Base-by-base conservation (phyloP, 2,113 vertebrate species). In the Ancistrus triradiatus region DNA sequence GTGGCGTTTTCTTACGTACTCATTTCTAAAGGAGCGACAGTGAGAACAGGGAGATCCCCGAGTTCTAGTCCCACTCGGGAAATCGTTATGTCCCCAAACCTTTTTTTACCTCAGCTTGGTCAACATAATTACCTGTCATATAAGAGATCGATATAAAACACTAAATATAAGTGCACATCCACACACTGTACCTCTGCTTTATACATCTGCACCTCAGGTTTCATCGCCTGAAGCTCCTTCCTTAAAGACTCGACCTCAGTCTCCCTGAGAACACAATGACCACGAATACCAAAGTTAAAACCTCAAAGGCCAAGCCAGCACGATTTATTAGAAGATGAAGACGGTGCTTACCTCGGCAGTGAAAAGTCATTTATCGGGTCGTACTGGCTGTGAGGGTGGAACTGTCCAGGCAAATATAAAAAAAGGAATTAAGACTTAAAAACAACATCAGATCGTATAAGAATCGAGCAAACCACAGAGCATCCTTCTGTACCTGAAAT, bases 171-270 rank as follows among this genome's bases (percentile, higher is more conserved):
- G n/a, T 3, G 2, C 8, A 35, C 13, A 68, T 19, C 35, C 11
- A 40, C 57, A 69, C 10, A 24, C 49, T 31, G 63, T 1, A 86
- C 87, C 85, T 88, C 85, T 0, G 63, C 73, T 74, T 84, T 88
- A 18, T 87, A 75, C 48, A 84, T 75, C 48, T 85, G 71, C 1
- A 88, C 56, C 82, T 98, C 95, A 0, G 88, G 84, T 78, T 90
- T 94, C 50, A 91, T 59, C 17, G 67, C 90, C 25, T 91, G 87
- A 15, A 95, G 81, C 74, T 95, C 92, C 27, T 82, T 89, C 59
- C 87, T 94, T 75, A 95, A 78, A 14, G 63, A 66, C 3, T 87
- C 50, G 0, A 87, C 86, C 59, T 93, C 90, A 1, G 51, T 60
- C 6, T 78, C 77, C 18, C 74, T 73, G 10, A 40, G 25, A 22